These are phyloP conservation scores for Paramormyrops hopkinsi DNA, from an alignment of 2,797 vertebrate species.

Conservation along the genomic window DNA sequence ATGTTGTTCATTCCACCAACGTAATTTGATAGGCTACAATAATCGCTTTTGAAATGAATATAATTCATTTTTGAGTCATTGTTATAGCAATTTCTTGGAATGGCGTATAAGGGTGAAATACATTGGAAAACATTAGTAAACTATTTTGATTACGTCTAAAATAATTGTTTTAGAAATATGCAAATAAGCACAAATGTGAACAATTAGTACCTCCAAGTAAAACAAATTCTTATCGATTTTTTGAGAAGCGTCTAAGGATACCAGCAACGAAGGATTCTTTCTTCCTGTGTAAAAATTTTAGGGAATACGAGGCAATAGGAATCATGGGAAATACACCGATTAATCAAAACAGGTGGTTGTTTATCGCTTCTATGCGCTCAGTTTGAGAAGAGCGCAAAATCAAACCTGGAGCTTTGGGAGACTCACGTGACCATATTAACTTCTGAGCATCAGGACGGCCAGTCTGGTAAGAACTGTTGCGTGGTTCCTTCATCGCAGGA, in stretches of 20 bases:
- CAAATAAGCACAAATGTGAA: background rate
- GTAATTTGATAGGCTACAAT: background rate
- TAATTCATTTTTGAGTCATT: background rate
- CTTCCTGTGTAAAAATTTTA: background rate
- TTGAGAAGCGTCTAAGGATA: background rate
- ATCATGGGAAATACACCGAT: background rate
- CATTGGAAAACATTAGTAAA: background rate
- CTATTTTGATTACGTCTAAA: background rate
- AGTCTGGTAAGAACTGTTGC: background rate
- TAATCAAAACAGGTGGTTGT: background rate
- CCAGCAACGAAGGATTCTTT: background rate
- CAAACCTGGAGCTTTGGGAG: background rate
- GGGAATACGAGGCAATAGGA: background rate
- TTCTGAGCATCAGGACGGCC: background rate
- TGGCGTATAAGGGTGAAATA: background rate
- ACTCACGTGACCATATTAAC: background rate
- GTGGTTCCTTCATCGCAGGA: background rate
- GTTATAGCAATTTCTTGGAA: background rate
- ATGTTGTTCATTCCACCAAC: background rate
- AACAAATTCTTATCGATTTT: background rate
- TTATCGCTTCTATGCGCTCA: background rate
- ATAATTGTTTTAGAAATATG: background rate
- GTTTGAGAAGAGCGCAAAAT: background rate
- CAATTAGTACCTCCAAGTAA: background rate
- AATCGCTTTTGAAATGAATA: background rate